Evolutionary conservation across 2,888 invertebrate genomes (phyloP), one percentile per base, ranked within the genome.

Genomic region (Anticlea derivata): DNA sequence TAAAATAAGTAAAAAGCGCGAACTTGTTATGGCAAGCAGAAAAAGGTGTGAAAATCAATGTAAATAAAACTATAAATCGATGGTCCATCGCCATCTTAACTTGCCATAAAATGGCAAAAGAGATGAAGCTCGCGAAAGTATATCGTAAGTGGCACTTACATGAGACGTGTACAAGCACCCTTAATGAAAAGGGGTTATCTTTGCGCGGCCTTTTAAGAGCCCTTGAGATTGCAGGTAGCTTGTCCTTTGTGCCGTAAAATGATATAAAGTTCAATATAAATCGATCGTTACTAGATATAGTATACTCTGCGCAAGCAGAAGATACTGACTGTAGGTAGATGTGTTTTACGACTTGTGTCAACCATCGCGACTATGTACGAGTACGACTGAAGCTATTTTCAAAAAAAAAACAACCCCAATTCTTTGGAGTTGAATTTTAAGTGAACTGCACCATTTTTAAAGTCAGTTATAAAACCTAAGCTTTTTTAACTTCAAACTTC

Each of bases 161-260:
- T 50, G 63, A 56, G 60, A 50, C 64, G 66, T 55, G 52, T 34
- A 26, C 53, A 50, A 71, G 76, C 57, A 62, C 66, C 64, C 77
- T 78, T 73, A 68, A 73, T 73, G 63, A 73, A 75, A 70, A 77
- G 69, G 73, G 76, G 76, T 75, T 78, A 75, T 75, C 73, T 75
- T 66, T 64, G 56, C 48, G 55, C 56, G 65, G 57, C 62, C 55
- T 58, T 53, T 54, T 30, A 53, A 65, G 64, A 57, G 55, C 55
- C 33, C 61, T 58, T 62, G 67, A 64, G 60, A 66, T 68, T 62
- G 58, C 65, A 71, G 73, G 65, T 74, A 56, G 39, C 59, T 60
- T 48, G 49, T 46, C 58, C 51, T 49, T 45, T 53, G 54, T 59
- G 44, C 51, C 48, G 45, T 35, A 34, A 50, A 52, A 51, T 56